These are phyloP conservation scores for Linepithema humile DNA, from an alignment of 1,140 invertebrate genomes.

Conservation along the genomic window DNA sequence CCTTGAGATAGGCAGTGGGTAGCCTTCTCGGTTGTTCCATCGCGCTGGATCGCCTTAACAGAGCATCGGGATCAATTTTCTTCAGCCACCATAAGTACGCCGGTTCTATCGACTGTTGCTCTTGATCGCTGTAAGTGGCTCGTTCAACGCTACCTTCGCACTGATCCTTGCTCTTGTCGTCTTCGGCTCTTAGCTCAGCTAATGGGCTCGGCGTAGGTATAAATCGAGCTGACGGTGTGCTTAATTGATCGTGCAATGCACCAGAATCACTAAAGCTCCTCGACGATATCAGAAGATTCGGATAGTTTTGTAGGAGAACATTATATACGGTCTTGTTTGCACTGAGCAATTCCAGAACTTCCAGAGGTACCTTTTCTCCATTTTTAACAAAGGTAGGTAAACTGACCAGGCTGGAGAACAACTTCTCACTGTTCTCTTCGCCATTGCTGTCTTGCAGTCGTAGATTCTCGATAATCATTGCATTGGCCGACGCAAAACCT, in stretches of 20 bases:
- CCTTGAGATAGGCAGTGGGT: slow-evolving; percentile 88
- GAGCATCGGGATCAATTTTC: slow-evolving; percentile 78
- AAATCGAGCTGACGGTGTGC: slow-evolving; percentile 70
- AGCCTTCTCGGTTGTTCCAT: slow-evolving; percentile 82
- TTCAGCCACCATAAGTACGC: slow-evolving; percentile 85
- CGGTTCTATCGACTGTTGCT: slow-evolving; percentile 81
- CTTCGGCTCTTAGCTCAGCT: slow-evolving; percentile 52
- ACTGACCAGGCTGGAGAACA: slow-evolving; percentile 91
- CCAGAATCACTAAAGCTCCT: slow-evolving; percentile 90
- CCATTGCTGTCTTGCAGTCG: slow-evolving; percentile 73
- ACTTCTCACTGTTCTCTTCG: slow-evolving; percentile 80
- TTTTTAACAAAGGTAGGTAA: slow-evolving; percentile 93
- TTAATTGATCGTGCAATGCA: slow-evolving; percentile 77
- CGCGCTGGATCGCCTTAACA: slow-evolving; percentile 80
- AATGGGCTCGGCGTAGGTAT: slow-evolving; percentile 65
- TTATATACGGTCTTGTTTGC: slow-evolving; percentile 89
- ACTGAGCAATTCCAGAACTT: slow-evolving; percentile 90
- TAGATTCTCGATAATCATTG: slow-evolving; percentile 77
- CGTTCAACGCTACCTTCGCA: slow-evolving; percentile 60
- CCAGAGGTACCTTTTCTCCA: slow-evolving; percentile 90
- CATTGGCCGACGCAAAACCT: slow-evolving; percentile 79
- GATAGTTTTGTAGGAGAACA: slow-evolving; percentile 90
- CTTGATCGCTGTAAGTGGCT: slow-evolving; percentile 68
- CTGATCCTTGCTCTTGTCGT: slow-evolving; percentile 24
- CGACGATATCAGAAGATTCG: slow-evolving; percentile 88